phyloP scores from a whole-genome alignment of 1,140 invertebrate genomes.

The Drosophila insularis region DNA sequence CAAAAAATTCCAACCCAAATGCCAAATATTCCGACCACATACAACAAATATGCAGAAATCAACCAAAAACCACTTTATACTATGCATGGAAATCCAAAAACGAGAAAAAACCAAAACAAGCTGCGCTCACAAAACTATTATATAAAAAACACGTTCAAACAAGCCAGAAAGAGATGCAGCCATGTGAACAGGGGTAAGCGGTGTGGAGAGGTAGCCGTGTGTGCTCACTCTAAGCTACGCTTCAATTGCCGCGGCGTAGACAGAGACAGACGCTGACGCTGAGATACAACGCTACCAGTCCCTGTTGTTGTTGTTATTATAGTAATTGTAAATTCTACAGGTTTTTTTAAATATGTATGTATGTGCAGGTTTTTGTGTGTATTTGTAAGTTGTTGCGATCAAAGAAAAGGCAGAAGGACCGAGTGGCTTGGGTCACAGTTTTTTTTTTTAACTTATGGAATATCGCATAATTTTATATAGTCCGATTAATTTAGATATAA shows the following conservation, averaged over 20 bases:
- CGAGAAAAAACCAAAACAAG: slow-evolving; percentile 43
- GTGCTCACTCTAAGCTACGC: slow-evolving; percentile 73
- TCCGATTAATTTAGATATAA: slow-evolving; percentile 19
- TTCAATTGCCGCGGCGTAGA: slow-evolving; percentile 74
- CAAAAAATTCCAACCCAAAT: slow-evolving; percentile 64
- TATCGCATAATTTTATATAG: neutral
- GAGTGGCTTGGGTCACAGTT: slow-evolving; percentile 20
- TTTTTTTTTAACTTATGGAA: too few relatives aligned
- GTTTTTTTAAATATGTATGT: slow-evolving; percentile 40
- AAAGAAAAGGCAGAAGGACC: slow-evolving; percentile 28
- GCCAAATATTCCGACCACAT: slow-evolving; percentile 70
- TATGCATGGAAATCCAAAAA: slow-evolving; percentile 56
- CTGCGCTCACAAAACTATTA: slow-evolving; percentile 34
- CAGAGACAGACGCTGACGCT: slow-evolving; percentile 45
- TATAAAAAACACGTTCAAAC: slow-evolving; percentile 76
- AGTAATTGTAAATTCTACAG: slow-evolving; percentile 79
- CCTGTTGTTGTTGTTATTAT: slow-evolving; percentile 44
- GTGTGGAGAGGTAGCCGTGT: slow-evolving; percentile 1
- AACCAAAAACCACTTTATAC: slow-evolving; percentile 49
- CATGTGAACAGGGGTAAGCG: neutral
- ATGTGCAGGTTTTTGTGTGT: slow-evolving; percentile 5
- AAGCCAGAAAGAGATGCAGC: slow-evolving; percentile 14
- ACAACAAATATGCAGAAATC: slow-evolving; percentile 58
- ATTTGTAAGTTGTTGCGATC: slow-evolving; percentile 47
- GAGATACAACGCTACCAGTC: slow-evolving; percentile 52